phyloP scores from a whole-genome alignment of 2,113 vertebrate genomes.

The Epinephelus cyanopodus region DNA sequence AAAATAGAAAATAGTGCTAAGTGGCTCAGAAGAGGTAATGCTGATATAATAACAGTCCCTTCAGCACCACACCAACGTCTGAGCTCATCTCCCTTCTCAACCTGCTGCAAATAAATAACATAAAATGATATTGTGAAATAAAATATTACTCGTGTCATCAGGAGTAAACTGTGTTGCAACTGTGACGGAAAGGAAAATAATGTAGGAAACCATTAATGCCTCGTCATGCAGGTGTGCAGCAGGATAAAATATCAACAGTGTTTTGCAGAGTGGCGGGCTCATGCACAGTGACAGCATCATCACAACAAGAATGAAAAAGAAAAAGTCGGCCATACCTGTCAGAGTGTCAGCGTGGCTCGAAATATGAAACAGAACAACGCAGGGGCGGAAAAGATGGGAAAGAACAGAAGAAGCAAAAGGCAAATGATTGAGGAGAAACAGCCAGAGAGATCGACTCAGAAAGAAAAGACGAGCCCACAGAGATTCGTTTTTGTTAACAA shows the following conservation, averaged over 20 bases:
- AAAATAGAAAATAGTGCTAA: not conserved
- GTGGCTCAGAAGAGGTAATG: not conserved
- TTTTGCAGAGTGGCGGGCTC: not conserved
- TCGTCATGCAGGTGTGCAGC: not conserved
- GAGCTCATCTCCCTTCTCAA: not conserved
- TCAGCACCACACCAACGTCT: not conserved
- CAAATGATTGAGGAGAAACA: slow-evolving; percentile 14
- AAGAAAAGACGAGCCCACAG: slow-evolving; percentile 70
- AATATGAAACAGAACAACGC: slow-evolving; percentile 60
- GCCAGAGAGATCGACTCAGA: slow-evolving; percentile 23
- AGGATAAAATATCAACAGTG: not conserved
- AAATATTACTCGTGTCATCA: not conserved
- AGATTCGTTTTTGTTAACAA: slow-evolving; percentile 68
- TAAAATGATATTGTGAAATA: not conserved
- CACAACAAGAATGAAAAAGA: slow-evolving; percentile 46
- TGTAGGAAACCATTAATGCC: not conserved
- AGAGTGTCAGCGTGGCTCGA: slow-evolving; percentile 52
- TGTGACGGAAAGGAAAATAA: not conserved
- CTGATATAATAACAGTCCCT: not conserved
- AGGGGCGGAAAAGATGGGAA: slow-evolving; percentile 46
- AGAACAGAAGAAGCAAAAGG: slow-evolving; percentile 40
- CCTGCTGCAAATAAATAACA: not conserved
- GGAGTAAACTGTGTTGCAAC: not conserved
- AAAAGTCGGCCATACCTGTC: slow-evolving; percentile 78
- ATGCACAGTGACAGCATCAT: slow-evolving; percentile 44